phyloP scores from a whole-genome alignment of 2,113 vertebrate species.

The Syngnathus scovelli region DNA sequence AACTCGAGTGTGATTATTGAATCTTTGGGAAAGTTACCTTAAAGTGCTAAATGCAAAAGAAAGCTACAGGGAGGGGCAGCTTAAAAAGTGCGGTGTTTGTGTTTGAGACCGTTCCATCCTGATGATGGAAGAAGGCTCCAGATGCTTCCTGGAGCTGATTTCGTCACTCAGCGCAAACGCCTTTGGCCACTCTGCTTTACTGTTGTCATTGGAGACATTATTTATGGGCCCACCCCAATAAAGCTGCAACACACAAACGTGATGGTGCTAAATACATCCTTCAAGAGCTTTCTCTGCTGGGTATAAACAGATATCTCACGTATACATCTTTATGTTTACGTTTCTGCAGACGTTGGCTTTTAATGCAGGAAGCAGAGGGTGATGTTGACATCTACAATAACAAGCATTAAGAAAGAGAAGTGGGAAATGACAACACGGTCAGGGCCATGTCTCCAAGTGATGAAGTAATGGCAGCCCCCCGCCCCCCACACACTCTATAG shows the following conservation, averaged over 20 bases:
- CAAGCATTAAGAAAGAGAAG: constrained; percentile 40
- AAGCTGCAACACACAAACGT: constrained; percentile 18
- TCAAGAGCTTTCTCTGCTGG: constrained; percentile 13
- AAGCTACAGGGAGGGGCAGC: constrained; percentile 17
- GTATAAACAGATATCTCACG: constrained; percentile 34
- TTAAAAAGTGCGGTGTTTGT: constrained; percentile 22
- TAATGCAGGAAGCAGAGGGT: constrained; percentile 36
- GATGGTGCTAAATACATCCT: constrained; percentile 5
- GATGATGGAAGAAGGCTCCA: constrained; percentile 49
- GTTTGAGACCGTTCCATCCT: constrained; percentile 46
- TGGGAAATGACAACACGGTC: constrained; percentile 28
- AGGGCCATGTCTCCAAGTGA: constrained; percentile 19
- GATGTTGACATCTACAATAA: constrained; percentile 27
- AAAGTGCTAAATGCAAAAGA: constrained; percentile 7
- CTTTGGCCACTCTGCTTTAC: constrained; percentile 22
- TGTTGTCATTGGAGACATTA: constrained; percentile 53
- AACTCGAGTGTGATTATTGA: neutral
- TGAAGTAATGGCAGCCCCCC: constrained; percentile 27
- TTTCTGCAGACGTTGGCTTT: constrained; percentile 14
- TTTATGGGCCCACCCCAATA: constrained; percentile 41
- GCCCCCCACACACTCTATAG: neutral
- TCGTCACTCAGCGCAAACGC: constrained; percentile 42
- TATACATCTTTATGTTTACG: constrained; percentile 36
- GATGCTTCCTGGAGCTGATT: constrained; percentile 67
- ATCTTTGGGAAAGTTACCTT: neutral